Evolutionary conservation across 2,888 invertebrate species (phyloP).

Genomic region (Drosophila merina): DNA sequence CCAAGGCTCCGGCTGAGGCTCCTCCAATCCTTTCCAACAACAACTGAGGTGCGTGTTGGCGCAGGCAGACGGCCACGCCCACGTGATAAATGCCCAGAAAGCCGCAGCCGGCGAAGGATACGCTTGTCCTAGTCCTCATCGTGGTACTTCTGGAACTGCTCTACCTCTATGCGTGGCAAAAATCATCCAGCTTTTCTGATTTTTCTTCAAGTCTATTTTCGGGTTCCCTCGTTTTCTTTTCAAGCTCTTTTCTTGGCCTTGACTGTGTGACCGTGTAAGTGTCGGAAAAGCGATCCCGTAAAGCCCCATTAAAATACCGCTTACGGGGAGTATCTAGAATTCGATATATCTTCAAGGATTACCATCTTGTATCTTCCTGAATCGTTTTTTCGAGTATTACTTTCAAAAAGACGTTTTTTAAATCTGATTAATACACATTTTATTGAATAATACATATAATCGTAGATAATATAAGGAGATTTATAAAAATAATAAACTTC

Average conservation of each 20-base stretch:
- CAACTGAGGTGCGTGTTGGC: slow-evolving; percentile 96
- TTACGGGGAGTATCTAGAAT: neutral
- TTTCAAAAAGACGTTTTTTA: neutral
- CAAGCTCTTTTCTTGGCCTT: neutral
- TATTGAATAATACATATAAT: neutral
- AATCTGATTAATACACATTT: neutral
- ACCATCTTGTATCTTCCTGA: no score
- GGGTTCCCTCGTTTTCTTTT: neutral
- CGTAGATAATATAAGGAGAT: no score
- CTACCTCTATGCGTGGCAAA: neutral
- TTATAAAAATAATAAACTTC: neutral
- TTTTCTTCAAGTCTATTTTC: neutral
- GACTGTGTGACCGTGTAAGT: neutral
- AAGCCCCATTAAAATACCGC: slow-evolving; percentile 1
- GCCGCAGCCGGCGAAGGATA: slow-evolving; percentile 99
- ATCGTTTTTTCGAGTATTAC: no score
- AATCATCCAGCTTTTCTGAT: neutral
- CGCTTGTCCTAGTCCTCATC: slow-evolving; percentile 72
- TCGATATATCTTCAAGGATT: no score
- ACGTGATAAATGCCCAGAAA: slow-evolving; percentile 99
- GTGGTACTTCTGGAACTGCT: neutral
- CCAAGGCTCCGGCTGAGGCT: slow-evolving; percentile 96
- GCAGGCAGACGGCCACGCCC: slow-evolving; percentile 98
- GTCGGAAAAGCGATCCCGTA: neutral
- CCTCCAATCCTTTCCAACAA: slow-evolving; percentile 95